phyloP scores from a whole-genome alignment of 1,140 invertebrate species.

The Amphibalanus amphitrite region DNA sequence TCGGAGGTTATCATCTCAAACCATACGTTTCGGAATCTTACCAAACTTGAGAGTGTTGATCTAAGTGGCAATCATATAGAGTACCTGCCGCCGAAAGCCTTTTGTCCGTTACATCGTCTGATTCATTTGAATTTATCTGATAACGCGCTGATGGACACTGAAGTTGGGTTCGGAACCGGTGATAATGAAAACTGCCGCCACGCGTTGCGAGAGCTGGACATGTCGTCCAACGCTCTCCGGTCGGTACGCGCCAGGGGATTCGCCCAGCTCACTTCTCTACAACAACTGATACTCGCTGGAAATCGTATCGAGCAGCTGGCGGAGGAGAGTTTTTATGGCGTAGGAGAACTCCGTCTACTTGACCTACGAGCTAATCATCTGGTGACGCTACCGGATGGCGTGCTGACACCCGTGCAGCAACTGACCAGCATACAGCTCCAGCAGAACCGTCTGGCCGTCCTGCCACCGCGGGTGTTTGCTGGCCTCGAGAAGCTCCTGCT shows the following conservation, averaged over 20 bases:
- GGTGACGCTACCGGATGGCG: not conserved
- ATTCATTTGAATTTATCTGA: not conserved
- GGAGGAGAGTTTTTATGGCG: not conserved
- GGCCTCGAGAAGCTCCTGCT: not conserved
- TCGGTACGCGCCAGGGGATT: conserved; percentile 40
- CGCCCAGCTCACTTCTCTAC: not conserved
- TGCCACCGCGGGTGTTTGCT: not conserved
- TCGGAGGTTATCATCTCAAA: not conserved
- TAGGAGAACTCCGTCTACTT: not conserved
- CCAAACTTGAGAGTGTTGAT: not conserved
- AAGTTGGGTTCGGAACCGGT: not conserved
- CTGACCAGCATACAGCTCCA: not conserved
- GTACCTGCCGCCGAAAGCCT: not conserved
- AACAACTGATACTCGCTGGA: not conserved
- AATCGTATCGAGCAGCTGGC: not conserved
- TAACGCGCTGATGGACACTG: not conserved
- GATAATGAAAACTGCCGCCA: not conserved
- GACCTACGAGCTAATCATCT: not conserved
- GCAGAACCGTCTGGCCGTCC: not conserved
- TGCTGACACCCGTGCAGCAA: not conserved
- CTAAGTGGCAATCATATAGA: not conserved
- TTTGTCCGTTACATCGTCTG: not conserved
- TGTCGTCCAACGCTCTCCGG: conserved; percentile 75
- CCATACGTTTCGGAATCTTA: not conserved
- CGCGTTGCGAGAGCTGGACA: conserved; percentile 37